Percentiles rank a stretch among this genome's conserved stretches.
phyloP scores from a whole-genome alignment of 1,140 invertebrate genomes.

The Musca vetustissima region DNA sequence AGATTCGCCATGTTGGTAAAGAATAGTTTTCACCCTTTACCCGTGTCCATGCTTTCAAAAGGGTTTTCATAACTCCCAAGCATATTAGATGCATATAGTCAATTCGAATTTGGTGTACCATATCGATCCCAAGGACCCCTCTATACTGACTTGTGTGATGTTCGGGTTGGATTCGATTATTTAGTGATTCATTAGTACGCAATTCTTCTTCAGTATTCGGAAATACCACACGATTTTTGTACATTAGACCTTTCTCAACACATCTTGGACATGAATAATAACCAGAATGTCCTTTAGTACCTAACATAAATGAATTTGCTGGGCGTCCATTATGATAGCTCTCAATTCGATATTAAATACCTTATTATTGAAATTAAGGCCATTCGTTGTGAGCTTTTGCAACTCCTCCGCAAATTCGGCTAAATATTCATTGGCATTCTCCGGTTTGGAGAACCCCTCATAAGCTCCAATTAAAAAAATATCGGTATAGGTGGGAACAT shows the following conservation, averaged over 20 bases:
- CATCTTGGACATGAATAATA: background rate
- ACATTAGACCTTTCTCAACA: background rate
- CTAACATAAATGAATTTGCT: background rate
- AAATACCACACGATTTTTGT: background rate
- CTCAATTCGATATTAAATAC: background rate
- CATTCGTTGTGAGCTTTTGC: background rate
- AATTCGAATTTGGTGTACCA: background rate
- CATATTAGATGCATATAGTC: slow-evolving; percentile 23
- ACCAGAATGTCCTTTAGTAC: background rate
- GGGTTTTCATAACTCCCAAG: slow-evolving; percentile 17
- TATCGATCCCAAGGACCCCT: background rate
- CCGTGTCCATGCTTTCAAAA: slow-evolving; percentile 3
- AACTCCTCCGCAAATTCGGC: background rate
- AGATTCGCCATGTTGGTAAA: background rate
- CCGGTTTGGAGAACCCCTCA: background rate
- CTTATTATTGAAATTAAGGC: background rate
- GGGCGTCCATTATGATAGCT: background rate
- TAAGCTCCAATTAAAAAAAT: background rate
- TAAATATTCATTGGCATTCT: background rate
- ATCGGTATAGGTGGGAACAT: background rate
- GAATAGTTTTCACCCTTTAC: background rate
- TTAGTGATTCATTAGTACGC: background rate
- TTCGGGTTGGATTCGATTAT: background rate
- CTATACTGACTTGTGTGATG: background rate
- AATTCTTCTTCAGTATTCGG: too few species aligned